These are phyloP conservation scores for Scarus forsteni DNA, from an alignment of 2,797 vertebrate genomes.

Conservation along the genomic window DNA sequence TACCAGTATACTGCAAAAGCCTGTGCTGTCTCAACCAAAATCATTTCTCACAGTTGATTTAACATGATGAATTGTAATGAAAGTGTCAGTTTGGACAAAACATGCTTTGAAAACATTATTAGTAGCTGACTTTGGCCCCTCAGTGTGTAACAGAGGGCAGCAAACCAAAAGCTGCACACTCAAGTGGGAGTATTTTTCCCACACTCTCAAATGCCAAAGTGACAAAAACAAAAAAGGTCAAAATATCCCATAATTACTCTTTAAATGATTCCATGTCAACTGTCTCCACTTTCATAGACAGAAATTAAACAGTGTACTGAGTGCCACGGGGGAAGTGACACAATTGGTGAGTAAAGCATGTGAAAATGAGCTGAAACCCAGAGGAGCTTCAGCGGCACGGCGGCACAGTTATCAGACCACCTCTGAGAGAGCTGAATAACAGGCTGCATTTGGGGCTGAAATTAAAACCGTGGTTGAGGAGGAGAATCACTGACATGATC, in stretches of 20 bases:
- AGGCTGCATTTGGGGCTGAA: slow-evolving; percentile 48
- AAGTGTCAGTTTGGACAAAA: not conserved
- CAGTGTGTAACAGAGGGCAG: not conserved
- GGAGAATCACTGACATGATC: slow-evolving; percentile 57
- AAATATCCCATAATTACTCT: slow-evolving; percentile 24
- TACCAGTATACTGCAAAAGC: not conserved
- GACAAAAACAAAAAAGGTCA: slow-evolving; percentile 19
- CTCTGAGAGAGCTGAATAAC: slow-evolving; percentile 46
- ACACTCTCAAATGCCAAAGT: slow-evolving; percentile 18
- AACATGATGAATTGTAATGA: not conserved
- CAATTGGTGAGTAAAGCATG: slow-evolving; percentile 53
- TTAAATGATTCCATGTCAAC: slow-evolving; percentile 31
- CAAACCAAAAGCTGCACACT: slow-evolving; percentile 8
- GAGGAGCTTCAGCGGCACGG: slow-evolving; percentile 37
- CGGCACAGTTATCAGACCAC: slow-evolving; percentile 50
- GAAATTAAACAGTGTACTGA: slow-evolving; percentile 35
- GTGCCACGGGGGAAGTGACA: slow-evolving; percentile 38
- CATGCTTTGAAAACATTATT: not conserved
- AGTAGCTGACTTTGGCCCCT: not conserved
- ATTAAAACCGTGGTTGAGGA: slow-evolving; percentile 56
- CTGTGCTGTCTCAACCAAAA: not conserved
- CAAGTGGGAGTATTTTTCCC: not conserved
- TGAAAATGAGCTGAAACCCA: slow-evolving; percentile 57
- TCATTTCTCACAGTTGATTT: not conserved
- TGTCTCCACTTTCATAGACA: slow-evolving; percentile 29